Evolutionary conservation across 2,113 vertebrate species (phyloP).

Genomic region (Phasianus colchicus): DNA sequence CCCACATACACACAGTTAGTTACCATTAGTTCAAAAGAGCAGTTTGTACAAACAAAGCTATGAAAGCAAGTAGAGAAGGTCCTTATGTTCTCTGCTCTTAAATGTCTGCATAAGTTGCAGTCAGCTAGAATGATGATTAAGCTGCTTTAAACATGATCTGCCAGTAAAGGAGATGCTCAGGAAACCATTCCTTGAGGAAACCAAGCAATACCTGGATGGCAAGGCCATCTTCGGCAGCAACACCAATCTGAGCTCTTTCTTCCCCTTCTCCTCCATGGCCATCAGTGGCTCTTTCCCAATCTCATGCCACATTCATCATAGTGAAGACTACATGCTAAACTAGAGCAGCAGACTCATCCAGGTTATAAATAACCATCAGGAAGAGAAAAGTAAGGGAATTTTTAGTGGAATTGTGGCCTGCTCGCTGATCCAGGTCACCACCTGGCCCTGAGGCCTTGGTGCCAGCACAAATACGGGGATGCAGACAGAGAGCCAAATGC

Average conservation of each 20-base stretch:
- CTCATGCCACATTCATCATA: background rate
- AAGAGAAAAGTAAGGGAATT: background rate
- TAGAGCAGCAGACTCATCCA: background rate
- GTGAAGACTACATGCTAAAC: background rate
- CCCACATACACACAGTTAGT: background rate
- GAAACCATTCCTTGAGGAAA: background rate
- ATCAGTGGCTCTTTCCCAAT: background rate
- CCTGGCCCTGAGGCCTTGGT: background rate
- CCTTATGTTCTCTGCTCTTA: background rate
- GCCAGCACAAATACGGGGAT: background rate
- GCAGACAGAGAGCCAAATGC: background rate
- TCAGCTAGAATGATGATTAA: background rate
- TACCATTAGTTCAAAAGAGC: background rate
- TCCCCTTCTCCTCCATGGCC: background rate
- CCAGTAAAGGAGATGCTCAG: background rate
- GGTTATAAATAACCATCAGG: background rate
- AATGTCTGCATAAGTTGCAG: accelerated
- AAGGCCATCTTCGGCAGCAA: background rate
- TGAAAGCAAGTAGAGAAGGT: background rate
- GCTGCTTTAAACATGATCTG: accelerated
- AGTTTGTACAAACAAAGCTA: background rate
- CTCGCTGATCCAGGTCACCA: background rate
- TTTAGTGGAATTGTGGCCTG: background rate
- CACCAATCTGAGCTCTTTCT: background rate
- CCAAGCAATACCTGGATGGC: background rate